These are phyloP conservation scores for Diuraphis noxia DNA, from an alignment of 1,140 invertebrate species.

Conservation along the genomic window DNA sequence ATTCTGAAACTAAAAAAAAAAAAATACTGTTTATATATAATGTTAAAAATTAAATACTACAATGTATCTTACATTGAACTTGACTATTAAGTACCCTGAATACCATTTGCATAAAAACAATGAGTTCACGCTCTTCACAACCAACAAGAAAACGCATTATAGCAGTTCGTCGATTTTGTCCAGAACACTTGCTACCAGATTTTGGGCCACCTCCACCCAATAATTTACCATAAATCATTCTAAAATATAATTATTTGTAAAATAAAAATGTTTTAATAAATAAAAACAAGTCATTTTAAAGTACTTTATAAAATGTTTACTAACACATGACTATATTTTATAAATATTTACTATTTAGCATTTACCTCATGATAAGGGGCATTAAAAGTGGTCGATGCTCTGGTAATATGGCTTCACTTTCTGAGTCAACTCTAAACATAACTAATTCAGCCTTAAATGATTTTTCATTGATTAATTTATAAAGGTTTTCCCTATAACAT, in stretches of 20 bases:
- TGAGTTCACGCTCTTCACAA: conserved; percentile 75
- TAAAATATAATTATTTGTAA: conserved; percentile 55
- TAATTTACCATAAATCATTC: conserved; percentile 66
- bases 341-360: not conserved
- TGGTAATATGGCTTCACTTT: conserved; percentile 68
- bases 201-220: conserved; percentile 62
- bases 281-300: not conserved
- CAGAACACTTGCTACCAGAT: conserved; percentile 59
- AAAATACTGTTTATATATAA: not conserved
- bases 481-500: conserved; percentile 76
- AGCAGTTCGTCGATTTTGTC: conserved; percentile 71
- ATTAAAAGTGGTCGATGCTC: conserved; percentile 78
- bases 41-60: not conserved
- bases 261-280: conserved; percentile 22
- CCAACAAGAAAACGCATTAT: conserved; percentile 85
- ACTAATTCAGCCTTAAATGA: conserved; percentile 83
- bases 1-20: conserved; percentile 44
- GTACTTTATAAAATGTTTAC: not conserved
- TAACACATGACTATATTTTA: not conserved
- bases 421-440: conserved; percentile 75
- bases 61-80: conserved; percentile 60
- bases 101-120: conserved; percentile 79
- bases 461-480: conserved; percentile 81
- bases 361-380: conserved; percentile 74
- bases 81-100: conserved; percentile 74